Evolutionary conservation across 2,113 vertebrate genomes (phyloP).

Genomic region (Catharus fuscescens): DNA sequence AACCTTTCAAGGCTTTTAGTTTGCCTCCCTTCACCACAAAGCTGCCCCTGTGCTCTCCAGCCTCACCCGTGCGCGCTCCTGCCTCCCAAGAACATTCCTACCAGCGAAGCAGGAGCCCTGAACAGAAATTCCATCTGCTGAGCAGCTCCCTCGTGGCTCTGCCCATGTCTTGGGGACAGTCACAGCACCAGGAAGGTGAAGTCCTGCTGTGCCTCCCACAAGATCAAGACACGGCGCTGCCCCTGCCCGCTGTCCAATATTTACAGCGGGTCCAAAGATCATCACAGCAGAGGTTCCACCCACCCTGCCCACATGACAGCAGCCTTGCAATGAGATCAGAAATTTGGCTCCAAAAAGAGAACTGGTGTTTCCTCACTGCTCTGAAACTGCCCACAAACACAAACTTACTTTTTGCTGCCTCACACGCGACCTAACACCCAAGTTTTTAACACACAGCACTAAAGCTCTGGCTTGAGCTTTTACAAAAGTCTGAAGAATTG

Average conservation of each 20-base stretch:
- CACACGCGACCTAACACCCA: not conserved
- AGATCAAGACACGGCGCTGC: not conserved
- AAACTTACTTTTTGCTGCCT: not conserved
- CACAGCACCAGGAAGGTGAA: not conserved
- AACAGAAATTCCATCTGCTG: not conserved
- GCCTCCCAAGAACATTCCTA: not conserved
- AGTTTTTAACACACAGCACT: not conserved
- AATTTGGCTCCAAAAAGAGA: not conserved
- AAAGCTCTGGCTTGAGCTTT: not conserved
- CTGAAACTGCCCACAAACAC: not conserved
- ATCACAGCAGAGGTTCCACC: not conserved
- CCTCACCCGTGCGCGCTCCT: not conserved
- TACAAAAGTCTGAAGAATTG: not conserved
- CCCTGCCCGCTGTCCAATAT: not conserved
- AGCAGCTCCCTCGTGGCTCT: not conserved
- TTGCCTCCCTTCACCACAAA: not conserved
- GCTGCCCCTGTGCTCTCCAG: not conserved
- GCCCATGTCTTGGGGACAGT: not conserved
- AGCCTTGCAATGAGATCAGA: not conserved
- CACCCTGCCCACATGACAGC: not conserved
- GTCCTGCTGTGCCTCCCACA: not conserved
- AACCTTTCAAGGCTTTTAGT: not conserved
- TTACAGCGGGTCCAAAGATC: conserved; percentile 45
- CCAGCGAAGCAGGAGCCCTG: not conserved
- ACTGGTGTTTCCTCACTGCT: not conserved